These are phyloP conservation scores for Latrodectus geometricus DNA, from an alignment of 1,140 invertebrate genomes.

Conservation along the genomic window DNA sequence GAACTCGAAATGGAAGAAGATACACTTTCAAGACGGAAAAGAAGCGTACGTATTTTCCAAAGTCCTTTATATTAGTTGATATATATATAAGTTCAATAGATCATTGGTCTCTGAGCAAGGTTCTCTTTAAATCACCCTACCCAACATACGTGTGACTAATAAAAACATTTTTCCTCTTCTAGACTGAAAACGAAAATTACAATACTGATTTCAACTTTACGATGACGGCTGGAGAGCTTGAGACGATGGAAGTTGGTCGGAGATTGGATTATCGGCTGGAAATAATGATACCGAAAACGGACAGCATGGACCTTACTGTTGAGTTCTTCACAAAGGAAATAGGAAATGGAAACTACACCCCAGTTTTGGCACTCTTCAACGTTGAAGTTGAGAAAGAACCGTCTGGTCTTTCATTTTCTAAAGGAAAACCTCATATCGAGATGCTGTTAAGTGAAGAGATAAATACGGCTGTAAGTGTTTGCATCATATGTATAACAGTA, in stretches of 20 bases:
- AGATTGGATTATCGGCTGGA: slow-evolving; percentile 53
- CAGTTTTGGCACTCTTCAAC: slow-evolving; percentile 63
- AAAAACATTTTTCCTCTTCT: background rate
- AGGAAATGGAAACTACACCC: slow-evolving; percentile 53
- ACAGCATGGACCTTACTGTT: slow-evolving; percentile 64
- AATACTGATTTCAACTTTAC: slow-evolving; percentile 58
- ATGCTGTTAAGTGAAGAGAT: slow-evolving; percentile 55
- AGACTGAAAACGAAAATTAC: slow-evolving; percentile 27
- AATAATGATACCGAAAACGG: slow-evolving; percentile 57
- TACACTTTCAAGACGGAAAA: slow-evolving; percentile 4
- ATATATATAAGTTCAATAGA: too few species aligned
- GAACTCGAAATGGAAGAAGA: background rate
- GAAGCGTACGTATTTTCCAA: slow-evolving; percentile 11
- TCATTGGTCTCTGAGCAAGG: too few species aligned
- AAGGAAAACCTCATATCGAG: slow-evolving; percentile 36
- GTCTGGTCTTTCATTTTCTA: slow-evolving; percentile 29
- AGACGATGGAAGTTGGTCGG: slow-evolving; percentile 55
- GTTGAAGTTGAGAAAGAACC: slow-evolving; percentile 45
- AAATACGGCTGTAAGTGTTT: slow-evolving; percentile 59
- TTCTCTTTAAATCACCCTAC: too few species aligned
- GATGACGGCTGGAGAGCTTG: slow-evolving; percentile 46
- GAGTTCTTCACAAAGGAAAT: slow-evolving; percentile 66
- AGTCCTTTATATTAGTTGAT: too few species aligned
- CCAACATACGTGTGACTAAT: background rate
- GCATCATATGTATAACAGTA: too few species aligned